Conservation (phyloP, 2,888 invertebrate species). For the Melanchra persicariae region DNA sequence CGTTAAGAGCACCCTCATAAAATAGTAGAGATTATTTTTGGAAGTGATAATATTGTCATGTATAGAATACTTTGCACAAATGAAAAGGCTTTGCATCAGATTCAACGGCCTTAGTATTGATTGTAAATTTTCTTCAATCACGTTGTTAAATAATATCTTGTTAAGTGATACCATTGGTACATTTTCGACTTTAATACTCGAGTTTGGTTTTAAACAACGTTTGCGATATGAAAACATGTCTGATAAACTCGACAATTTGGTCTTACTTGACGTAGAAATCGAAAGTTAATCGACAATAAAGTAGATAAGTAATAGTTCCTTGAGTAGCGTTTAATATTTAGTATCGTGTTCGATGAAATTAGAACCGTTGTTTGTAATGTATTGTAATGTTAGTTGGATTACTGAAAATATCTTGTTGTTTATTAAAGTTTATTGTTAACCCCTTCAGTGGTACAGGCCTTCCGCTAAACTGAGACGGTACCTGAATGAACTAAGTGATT, state of each 20-base stretch:
- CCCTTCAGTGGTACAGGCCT: no score
- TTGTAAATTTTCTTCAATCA: constrained; percentile 32
- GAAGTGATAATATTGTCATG: constrained; percentile 15
- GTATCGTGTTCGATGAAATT: background rate
- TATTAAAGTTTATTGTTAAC: no score
- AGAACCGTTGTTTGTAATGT: no score
- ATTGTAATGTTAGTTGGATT: no score
- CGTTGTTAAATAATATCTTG: background rate
- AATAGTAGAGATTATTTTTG: constrained; percentile 15
- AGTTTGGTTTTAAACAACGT: background rate
- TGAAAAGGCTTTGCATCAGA: constrained; percentile 21
- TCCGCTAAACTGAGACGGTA: no score
- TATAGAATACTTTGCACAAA: constrained; percentile 34
- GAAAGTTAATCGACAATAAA: no score
- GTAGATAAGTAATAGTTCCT: background rate
- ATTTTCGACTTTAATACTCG: background rate
- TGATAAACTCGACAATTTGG: background rate
- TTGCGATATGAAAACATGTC: background rate
- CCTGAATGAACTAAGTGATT: no score
- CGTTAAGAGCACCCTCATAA: background rate
- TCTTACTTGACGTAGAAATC: background rate
- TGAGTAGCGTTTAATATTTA: background rate
- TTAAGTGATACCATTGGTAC: background rate
- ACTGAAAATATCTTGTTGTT: no score
- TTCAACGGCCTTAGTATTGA: constrained; percentile 33